Conservation (phyloP, 1,140 invertebrate genomes). For the Parasteatoda tepidariorum region DNA sequence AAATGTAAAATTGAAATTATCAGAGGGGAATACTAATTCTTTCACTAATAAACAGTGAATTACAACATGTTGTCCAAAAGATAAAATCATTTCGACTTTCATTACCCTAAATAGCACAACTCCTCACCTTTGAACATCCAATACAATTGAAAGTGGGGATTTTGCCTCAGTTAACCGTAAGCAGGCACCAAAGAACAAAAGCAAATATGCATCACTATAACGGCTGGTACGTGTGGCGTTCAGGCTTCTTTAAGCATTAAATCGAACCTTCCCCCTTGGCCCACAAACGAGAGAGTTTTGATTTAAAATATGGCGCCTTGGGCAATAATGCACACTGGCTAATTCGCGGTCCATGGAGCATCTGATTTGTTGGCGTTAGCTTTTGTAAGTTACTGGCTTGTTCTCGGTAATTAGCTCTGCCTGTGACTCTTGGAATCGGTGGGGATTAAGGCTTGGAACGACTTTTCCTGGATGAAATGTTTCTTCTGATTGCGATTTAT, state of each 20-base stretch:
- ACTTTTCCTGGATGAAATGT: slow-evolving; percentile 23
- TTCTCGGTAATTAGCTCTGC: slow-evolving; percentile 31
- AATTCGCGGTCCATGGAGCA: slow-evolving; percentile 28
- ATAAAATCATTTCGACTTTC: no score
- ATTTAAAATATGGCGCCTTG: slow-evolving; percentile 29
- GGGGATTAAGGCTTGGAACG: slow-evolving; percentile 15
- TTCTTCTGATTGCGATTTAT: slow-evolving; percentile 36
- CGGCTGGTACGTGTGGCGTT: slow-evolving; percentile 9
- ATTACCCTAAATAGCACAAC: no score
- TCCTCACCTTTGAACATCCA: no score
- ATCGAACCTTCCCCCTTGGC: not conserved
- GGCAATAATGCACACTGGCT: slow-evolving; percentile 40
- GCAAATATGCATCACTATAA: slow-evolving; percentile 25
- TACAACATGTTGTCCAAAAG: no score
- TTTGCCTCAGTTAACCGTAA: not conserved
- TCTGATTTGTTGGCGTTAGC: slow-evolving; percentile 47
- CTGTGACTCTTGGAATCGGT: slow-evolving; percentile 24
- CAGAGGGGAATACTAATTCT: no score
- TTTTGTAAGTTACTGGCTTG: slow-evolving; percentile 30
- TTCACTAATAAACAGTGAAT: no score
- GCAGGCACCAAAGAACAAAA: slow-evolving; percentile 8
- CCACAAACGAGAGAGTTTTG: slow-evolving; percentile 10
- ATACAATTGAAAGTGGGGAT: slow-evolving; percentile 17
- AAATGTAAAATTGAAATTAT: no score
- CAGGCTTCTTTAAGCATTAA: slow-evolving; percentile 3